Conservation (phyloP, 2,797 vertebrate genomes). For the Nasua narica region DNA sequence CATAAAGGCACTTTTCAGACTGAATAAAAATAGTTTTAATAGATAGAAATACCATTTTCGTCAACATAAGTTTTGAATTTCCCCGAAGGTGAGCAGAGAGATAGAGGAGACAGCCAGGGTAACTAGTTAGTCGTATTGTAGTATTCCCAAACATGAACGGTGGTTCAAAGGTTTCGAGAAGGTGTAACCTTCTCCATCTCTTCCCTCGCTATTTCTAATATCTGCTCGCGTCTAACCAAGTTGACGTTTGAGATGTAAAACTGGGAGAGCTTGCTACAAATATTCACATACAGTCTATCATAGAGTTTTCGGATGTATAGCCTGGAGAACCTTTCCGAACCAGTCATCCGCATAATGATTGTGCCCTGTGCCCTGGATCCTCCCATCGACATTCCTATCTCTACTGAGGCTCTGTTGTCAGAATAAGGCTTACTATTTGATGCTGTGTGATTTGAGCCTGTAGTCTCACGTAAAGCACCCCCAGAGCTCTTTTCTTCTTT, state of each 20-base stretch:
- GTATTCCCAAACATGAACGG: neutral
- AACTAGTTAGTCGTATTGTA: neutral
- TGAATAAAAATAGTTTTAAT: conserved; percentile 28
- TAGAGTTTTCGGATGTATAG: neutral
- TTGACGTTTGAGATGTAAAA: neutral
- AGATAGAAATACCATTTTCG: neutral
- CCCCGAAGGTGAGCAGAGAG: neutral
- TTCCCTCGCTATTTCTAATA: neutral
- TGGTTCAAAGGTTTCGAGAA: neutral
- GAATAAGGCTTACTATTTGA: neutral
- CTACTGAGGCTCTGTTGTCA: neutral
- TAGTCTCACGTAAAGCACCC: neutral
- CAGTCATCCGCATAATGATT: neutral
- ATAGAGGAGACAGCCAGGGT: neutral
- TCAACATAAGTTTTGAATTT: conserved; percentile 22
- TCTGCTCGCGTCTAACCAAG: neutral
- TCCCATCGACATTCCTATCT: neutral
- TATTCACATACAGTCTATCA: neutral
- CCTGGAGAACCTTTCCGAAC: neutral
- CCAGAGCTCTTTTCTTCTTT: neutral
- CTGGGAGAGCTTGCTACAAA: neutral
- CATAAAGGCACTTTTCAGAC: conserved; percentile 22
- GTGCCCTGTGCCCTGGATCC: neutral
- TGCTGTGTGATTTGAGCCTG: neutral
- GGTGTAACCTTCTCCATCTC: neutral